Evolutionary conservation across 1,140 invertebrate species (phyloP).

Genomic region (Drosophila kanapiae): DNA sequence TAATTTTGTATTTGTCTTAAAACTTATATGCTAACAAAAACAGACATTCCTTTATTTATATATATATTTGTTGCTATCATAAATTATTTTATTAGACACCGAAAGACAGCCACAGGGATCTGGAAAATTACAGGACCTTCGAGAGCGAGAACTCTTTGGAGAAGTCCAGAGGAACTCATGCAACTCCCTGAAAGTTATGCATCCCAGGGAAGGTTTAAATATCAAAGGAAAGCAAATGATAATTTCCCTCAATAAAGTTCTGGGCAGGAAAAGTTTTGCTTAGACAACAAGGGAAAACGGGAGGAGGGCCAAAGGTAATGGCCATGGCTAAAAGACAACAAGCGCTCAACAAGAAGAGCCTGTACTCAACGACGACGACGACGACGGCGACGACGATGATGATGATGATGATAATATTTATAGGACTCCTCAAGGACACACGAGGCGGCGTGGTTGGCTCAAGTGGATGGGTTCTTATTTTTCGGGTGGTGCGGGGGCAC

Average conservation of each 20-base stretch:
- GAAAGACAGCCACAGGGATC: background rate
- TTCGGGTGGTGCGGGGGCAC: conserved; percentile 11
- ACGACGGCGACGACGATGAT: conserved; percentile 48
- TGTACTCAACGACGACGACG: conserved; percentile 57
- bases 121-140: conserved; percentile 19
- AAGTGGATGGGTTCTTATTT: conserved; percentile 7
- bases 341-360: conserved; percentile 24
- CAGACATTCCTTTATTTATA: background rate
- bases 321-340: conserved; percentile 29
- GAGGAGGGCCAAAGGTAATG: conserved; percentile 36
- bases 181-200: conserved; percentile 38
- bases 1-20: background rate
- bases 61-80: background rate
- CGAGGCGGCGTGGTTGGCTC: conserved; percentile 24
- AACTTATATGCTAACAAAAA: background rate
- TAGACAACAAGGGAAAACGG: background rate
- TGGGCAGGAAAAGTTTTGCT: conserved; percentile 44
- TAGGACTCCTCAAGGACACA: conserved; percentile 80
- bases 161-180: conserved; percentile 22
- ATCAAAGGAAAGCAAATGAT: conserved; percentile 52
- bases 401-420: conserved; percentile 81
- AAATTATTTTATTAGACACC: conserved; percentile 4
- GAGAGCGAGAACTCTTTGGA: conserved; percentile 1
- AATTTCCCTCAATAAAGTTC: conserved; percentile 54
- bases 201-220: conserved; percentile 54